Evolutionary conservation across 30 jellyfish, hydroid and myxozoan genomes (phyloP), one percentile per base, ranked within the genome.

Genomic region (Nemopilema nomurai): DNA sequence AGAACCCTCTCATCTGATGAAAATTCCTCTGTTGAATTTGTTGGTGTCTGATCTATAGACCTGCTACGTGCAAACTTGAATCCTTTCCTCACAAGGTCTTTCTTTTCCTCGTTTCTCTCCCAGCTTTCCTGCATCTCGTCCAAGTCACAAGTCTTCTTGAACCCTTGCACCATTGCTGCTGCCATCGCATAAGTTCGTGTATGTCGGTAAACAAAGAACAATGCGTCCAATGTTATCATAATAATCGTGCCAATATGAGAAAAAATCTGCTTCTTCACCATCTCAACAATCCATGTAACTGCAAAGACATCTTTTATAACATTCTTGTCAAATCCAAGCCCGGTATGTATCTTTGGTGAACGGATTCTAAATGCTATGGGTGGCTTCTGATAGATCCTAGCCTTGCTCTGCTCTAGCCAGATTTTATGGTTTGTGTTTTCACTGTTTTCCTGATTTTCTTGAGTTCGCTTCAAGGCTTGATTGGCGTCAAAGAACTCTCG

Each of bases 181-280:
- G 93, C 93, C 93, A 84, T 84, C 18, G 93, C 87, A 67, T 84
- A 84, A 4, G 93, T 84, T 29, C 93, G 31, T 28, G 93, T 84
- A 52, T 84, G 93, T n/a, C 93, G 93, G 49, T 84, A 84, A 22
- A 84, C 72, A 52, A 84, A 84, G 33, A 84, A 74, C 93, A 84
- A 49, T 9, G 78, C 93, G 33, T 84, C 93, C 0, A 65, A 17
- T 0, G 81, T 32, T 18, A 84, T 20, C 87, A 84, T 74, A 27
- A 84, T 16, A 0, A 67, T 65, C 83, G 26, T 50, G 0, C 82
- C 93, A 25, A 68, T 69, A 22, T 62, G 29, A 26, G 93, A 62
- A 49, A 73, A 41, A 4, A 84, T 28, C 33, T 84, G 73, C 16
- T 66, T 69, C 30, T 64, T 84, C 75, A 64, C 52, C 62, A 84